Percentiles rank a stretch among this genome's conserved stretches.
Conservation (phyloP, 2,888 invertebrate genomes). For the Prosapia bicincta region DNA sequence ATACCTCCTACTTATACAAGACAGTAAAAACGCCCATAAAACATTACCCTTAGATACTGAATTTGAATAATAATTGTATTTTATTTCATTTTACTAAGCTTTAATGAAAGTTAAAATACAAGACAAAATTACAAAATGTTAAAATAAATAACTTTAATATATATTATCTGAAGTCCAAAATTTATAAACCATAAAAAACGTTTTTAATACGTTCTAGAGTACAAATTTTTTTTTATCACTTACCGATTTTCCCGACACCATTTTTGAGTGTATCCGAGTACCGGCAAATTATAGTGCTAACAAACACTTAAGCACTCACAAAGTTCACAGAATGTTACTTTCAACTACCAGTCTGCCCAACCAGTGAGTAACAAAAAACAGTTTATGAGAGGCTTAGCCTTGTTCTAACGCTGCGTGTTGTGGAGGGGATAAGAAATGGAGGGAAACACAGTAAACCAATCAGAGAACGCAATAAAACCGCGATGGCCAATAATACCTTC, state of each 20-base stretch:
- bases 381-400: not conserved
- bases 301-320: conserved; percentile 6
- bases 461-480: not conserved
- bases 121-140: too few species aligned
- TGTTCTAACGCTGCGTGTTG: not conserved
- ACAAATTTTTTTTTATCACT: too few species aligned
- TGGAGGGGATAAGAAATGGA: not conserved
- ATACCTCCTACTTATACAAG: too few species aligned
- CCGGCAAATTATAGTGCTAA: not conserved
- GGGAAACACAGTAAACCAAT: not conserved
- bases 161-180: too few species aligned
- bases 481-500: not conserved
- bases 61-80: too few species aligned
- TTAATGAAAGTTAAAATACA: too few species aligned
- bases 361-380: conserved; percentile 6
- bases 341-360: not conserved
- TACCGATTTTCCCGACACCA: conserved; percentile 35
- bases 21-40: too few species aligned
- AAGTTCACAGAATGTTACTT: not conserved
- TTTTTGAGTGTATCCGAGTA: conserved; percentile 13
- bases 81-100: too few species aligned
- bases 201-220: too few species aligned
- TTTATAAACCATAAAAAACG: too few species aligned
- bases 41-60: too few species aligned
- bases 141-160: too few species aligned